Evolutionary conservation across 2,113 vertebrate species (phyloP).

Genomic region (Tupaia tana): DNA sequence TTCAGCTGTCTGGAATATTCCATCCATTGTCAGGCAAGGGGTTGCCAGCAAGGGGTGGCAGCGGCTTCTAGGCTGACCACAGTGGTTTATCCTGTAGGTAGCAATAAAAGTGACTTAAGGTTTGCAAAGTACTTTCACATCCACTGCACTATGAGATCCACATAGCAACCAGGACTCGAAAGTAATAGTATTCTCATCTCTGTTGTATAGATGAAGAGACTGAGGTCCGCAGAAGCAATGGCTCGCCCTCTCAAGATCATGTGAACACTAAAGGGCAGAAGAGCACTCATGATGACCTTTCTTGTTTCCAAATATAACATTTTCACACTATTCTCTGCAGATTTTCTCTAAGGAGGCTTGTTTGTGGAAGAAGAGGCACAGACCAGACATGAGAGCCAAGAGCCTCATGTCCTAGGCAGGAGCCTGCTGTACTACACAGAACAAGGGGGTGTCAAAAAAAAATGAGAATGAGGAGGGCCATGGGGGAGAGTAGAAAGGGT

Average conservation of each 20-base stretch:
- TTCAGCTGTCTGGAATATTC: neutral
- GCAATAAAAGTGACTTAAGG: neutral
- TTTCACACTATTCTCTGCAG: neutral
- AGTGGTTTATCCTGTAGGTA: neutral
- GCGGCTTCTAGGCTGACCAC: rapidly evolving
- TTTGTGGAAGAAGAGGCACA: neutral
- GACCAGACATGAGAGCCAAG: neutral
- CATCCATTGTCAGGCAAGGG: neutral
- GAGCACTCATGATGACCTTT: neutral
- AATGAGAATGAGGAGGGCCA: too few species aligned
- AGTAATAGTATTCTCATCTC: neutral
- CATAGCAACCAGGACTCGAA: neutral
- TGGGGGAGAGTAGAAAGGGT: rapidly evolving
- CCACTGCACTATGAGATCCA: neutral
- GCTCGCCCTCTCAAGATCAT: neutral
- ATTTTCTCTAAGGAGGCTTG: neutral
- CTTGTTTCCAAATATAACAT: neutral
- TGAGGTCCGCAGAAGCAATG: neutral
- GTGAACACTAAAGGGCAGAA: neutral
- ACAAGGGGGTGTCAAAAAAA: neutral
- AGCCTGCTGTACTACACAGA: neutral
- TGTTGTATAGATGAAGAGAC: neutral
- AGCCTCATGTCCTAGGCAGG: neutral
- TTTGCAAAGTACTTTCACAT: neutral
- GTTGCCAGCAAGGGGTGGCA: too few species aligned